phyloP scores from a whole-genome alignment of 2,888 invertebrate genomes.

The Drosophila tanythrix region DNA sequence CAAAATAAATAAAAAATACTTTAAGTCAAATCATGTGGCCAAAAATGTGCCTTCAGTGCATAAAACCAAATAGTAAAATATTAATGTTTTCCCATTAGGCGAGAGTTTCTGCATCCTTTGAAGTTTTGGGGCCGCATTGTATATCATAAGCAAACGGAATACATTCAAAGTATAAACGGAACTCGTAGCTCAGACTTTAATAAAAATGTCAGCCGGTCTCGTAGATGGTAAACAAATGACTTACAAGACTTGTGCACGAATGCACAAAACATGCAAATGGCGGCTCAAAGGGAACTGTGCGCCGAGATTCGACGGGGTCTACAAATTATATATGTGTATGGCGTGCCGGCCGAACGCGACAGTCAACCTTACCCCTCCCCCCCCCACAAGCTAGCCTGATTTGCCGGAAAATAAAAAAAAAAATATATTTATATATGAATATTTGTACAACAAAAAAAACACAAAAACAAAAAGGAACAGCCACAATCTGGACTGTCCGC shows the following conservation, averaged over 20 bases:
- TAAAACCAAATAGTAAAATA: not conserved
- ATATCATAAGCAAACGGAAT: constrained; percentile 9
- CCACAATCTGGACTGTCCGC: constrained; percentile 39
- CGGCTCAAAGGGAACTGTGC: constrained; percentile 15
- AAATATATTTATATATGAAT: not conserved
- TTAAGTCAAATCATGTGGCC: not conserved
- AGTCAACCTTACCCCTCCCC: constrained; percentile 37
- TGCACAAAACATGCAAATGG: constrained; percentile 78
- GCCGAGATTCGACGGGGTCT: constrained; percentile 15
- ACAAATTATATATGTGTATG: constrained; percentile 60
- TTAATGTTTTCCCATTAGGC: constrained; percentile 3
- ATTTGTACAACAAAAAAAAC: constrained; percentile 6
- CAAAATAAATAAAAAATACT: not conserved
- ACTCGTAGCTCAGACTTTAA: constrained; percentile 48
- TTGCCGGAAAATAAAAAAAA: constrained; percentile 21
- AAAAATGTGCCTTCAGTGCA: not conserved
- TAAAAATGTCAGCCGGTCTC: constrained; percentile 72
- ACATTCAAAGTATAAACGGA: constrained; percentile 42
- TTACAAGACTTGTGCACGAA: constrained; percentile 80
- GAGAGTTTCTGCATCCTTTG: not conserved
- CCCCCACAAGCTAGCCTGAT: constrained; percentile 27
- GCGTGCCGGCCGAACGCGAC: constrained; percentile 53
- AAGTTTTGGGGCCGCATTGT: not conserved
- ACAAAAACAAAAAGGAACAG: constrained; percentile 15
- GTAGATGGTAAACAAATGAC: constrained; percentile 73